phyloP scores from a whole-genome alignment of 2,797 vertebrate species.

The Etheostoma nigrum region DNA sequence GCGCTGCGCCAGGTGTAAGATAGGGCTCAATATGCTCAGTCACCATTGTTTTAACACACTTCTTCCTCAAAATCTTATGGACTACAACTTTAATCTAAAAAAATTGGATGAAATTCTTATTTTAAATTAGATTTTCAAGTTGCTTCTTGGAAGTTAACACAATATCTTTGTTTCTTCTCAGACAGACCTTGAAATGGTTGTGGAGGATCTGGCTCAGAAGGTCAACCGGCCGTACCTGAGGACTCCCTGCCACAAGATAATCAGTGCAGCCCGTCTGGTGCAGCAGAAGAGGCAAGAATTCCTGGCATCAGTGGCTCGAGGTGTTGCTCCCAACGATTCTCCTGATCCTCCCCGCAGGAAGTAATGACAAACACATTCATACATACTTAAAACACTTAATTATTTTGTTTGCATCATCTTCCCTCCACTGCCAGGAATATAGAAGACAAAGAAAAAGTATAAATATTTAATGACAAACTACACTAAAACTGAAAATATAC shows the following conservation, averaged over 20 bases:
- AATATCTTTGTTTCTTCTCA: conserved; percentile 65
- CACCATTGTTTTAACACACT: no score
- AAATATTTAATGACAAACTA: neutral
- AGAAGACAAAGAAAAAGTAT: neutral
- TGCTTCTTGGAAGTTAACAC: neutral
- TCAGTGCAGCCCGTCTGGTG: conserved; percentile 95
- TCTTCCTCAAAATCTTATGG: no score
- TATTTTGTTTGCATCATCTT: neutral
- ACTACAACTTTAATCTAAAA: no score
- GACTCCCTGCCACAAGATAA: conserved; percentile 97
- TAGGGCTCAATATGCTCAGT: no score
- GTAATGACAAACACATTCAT: conserved; percentile 73
- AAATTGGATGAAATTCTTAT: neutral
- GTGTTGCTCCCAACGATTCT: conserved; percentile 97
- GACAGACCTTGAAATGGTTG: conserved; percentile 99
- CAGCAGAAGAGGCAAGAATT: conserved; percentile 99
- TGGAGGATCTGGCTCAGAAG: conserved; percentile 98
- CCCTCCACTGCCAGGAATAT: neutral
- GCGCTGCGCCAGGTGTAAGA: no score
- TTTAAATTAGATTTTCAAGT: neutral
- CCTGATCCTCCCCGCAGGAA: conserved; percentile 95
- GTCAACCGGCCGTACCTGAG: conserved; percentile 98
- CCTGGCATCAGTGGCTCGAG: conserved; percentile 95
- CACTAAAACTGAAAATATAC: neutral
- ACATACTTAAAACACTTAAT: neutral